Evolutionary conservation across 35 echinoderm and acorn worm species (phyloP).

Genomic region (Stichopus chloronotus): DNA sequence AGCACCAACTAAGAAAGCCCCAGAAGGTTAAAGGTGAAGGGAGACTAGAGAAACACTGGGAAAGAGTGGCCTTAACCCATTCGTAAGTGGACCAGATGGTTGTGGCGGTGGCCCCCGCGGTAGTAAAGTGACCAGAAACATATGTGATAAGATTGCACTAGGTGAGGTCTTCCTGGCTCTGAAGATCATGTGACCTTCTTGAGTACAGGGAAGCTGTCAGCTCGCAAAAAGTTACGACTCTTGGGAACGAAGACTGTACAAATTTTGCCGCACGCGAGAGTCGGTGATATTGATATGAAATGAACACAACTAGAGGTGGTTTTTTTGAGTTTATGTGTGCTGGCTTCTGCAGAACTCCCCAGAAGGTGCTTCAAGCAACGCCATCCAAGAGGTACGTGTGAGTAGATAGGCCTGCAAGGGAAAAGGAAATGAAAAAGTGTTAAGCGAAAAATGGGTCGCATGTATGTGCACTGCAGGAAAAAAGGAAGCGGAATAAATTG

Average conservation of each 20-base stretch:
- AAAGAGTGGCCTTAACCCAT: constrained; percentile 78
- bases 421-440: neutral
- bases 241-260: constrained; percentile 1
- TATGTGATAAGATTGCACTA: constrained; percentile 79
- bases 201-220: constrained; percentile 45
- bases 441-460: neutral
- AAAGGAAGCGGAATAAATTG: too few species aligned
- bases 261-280: constrained; percentile 4
- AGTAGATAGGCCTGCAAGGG: constrained; percentile 44
- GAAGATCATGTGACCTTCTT: constrained; percentile 43
- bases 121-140: constrained; percentile 60
- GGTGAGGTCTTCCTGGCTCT: constrained; percentile 37
- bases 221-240: constrained; percentile 42
- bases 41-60: constrained; percentile 50
- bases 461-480: too few species aligned
- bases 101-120: constrained; percentile 64
- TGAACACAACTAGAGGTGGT: neutral
- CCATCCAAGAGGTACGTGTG: constrained; percentile 69
- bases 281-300: neutral
- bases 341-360: constrained; percentile 92
- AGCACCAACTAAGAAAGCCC: constrained; percentile 65
- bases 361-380: constrained; percentile 71
- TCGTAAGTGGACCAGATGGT: constrained; percentile 58
- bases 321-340: constrained; percentile 81
- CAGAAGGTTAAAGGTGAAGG: constrained; percentile 57